Percentiles rank a stretch among this genome's conserved stretches.
Evolutionary conservation across 2,888 invertebrate species (phyloP).

Genomic region (Hoplodrina ambigua): DNA sequence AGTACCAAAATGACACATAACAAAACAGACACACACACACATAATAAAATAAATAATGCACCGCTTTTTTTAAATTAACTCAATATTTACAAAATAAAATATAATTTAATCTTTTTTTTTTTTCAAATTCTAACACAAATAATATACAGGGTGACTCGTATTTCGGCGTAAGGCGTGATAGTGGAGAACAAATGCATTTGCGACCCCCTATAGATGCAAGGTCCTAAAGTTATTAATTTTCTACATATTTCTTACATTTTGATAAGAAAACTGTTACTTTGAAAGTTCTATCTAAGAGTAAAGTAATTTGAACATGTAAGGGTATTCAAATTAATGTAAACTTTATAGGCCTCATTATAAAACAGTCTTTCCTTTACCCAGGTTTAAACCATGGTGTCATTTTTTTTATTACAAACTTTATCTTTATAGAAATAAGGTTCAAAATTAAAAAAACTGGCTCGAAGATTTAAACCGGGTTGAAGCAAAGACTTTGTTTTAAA

Average conservation of each 20-base stretch:
- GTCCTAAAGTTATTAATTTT: background rate
- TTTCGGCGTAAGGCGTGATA: constrained; percentile 35
- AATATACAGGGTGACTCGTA: constrained; percentile 37
- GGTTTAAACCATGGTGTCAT: too few relatives aligned
- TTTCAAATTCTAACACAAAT: constrained; percentile 31
- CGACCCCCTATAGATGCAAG: background rate
- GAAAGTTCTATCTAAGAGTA: constrained; percentile 4
- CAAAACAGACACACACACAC: constrained; percentile 21
- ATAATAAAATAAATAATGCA: constrained; percentile 54
- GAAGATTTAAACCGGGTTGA: too few relatives aligned
- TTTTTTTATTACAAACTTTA: too few relatives aligned
- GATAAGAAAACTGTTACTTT: background rate
- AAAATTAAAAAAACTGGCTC: too few relatives aligned
- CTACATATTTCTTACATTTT: constrained; percentile 13
- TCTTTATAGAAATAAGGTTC: too few relatives aligned
- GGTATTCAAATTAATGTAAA: background rate
- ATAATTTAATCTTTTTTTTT: constrained; percentile 15
- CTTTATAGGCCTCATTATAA: background rate
- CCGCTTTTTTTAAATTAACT: constrained; percentile 42
- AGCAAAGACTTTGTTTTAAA: too few relatives aligned
- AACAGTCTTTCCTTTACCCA: too few relatives aligned
- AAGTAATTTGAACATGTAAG: background rate
- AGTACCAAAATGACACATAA: constrained; percentile 22
- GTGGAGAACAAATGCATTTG: constrained; percentile 33
- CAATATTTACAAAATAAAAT: constrained; percentile 62